Base-by-base conservation (phyloP, 2,113 vertebrate genomes). In the Malurus alboscapulatus region DNA sequence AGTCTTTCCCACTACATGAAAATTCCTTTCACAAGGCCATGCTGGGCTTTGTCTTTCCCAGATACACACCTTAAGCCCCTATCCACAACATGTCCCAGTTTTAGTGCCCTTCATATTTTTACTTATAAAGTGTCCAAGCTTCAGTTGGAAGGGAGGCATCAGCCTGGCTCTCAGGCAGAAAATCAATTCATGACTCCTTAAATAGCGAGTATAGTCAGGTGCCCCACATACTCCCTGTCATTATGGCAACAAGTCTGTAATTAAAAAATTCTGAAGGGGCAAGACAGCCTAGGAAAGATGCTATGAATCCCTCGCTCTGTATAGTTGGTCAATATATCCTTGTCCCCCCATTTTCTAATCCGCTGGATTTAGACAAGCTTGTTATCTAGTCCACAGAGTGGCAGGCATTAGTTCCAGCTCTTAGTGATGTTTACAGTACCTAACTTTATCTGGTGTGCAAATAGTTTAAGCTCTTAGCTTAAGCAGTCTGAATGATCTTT, bases 391-490 rank as follows among this genome's bases (percentile, higher is more conserved):
- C 72, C 42, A 74, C 51, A 69, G 51, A 77, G 34, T 36, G 22
- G 29, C 13, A 76, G 50, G 38, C 22, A 74, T 63, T 83, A 62
- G 42, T 80, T 85, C 29, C 68, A 92, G 63, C 44, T 85, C 67
- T 77, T 32, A 69, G 62, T 11, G 25, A 42, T 61, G 75, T 89
- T 96, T 94, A 87, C 55, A 84, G n/a, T 42, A 58, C 34, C 55
- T 53, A 61, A 61, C 36, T 89, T 89, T 74, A 90, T 80, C 73
- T 81, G 50, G 80, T n/a, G 26, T 67, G 79, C 44, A 95, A 95
- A 93, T 17, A 93, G 51, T 47, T 90, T 86, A 86, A 95, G 47
- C 67, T 92, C 75, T 62, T 38, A 50, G 12, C 20, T 85, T 74
- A 74, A 79, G 61, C 55, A 79, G 45, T n/a, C 63, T 38, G 50